phyloP scores from a whole-genome alignment of 2,113 vertebrate species.

The Pipra filicauda region DNA sequence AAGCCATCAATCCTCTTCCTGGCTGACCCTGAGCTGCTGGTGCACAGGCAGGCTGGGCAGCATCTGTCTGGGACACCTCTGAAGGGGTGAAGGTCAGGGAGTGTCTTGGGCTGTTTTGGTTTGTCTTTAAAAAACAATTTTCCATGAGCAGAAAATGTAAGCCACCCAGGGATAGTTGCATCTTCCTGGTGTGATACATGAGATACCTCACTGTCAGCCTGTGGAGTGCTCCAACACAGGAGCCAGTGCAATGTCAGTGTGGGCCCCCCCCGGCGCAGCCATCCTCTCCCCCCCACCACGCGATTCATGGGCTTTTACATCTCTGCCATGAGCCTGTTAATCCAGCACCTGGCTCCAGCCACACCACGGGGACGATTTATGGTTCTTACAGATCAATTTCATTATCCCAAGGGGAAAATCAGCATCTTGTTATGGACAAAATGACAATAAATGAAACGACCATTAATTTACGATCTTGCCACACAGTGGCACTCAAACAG shows the following conservation, averaged over 20 bases:
- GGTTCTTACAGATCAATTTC: conserved; percentile 53
- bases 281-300: background rate
- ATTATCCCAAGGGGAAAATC: conserved; percentile 57
- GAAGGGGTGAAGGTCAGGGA: background rate
- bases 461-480: conserved; percentile 43
- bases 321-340: conserved; percentile 40
- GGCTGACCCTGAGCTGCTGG: background rate
- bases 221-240: fast-evolving
- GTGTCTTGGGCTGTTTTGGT: background rate
- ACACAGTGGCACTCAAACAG: conserved; percentile 51
- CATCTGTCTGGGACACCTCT: background rate
- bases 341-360: background rate
- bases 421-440: conserved; percentile 60
- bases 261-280: fast-evolving
- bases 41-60: background rate
- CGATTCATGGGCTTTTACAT: background rate
- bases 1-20: background rate
- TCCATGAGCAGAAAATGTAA: background rate
- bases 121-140: background rate
- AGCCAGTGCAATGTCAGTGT: fast-evolving
- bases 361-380: conserved; percentile 23
- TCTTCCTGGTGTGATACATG: background rate
- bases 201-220: fast-evolving
- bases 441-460: conserved; percentile 54
- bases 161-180: fast-evolving